Conservation (phyloP, 2,797 vertebrate species). For the Cryptoprocta ferox region DNA sequence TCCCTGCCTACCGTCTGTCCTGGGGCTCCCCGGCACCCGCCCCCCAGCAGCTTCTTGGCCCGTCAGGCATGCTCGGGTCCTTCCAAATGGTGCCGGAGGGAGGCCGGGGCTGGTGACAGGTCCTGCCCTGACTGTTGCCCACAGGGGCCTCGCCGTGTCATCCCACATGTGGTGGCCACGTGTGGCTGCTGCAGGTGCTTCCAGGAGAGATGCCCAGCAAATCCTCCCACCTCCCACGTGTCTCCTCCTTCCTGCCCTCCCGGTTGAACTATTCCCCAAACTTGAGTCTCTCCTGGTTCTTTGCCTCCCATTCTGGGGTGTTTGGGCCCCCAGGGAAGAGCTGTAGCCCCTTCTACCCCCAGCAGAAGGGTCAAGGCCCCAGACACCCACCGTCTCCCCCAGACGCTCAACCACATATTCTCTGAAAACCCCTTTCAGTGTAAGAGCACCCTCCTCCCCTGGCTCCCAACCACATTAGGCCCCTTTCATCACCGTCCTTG, state of each 20-base stretch:
- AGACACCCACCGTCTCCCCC: accelerated
- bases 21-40: accelerated
- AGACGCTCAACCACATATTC: accelerated
- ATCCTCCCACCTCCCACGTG: accelerated
- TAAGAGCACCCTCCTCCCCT: accelerated
- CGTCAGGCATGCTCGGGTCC: accelerated
- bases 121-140: neutral
- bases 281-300: neutral
- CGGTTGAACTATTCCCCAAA: neutral
- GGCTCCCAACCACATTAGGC: neutral
- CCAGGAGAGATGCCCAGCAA: accelerated
- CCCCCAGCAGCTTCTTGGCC: neutral
- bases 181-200: accelerated
- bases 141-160: accelerated
- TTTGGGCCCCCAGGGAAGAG: neutral
- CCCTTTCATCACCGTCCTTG: accelerated
- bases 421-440: too few relatives aligned
- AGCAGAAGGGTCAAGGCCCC: accelerated
- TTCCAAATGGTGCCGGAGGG: accelerated
- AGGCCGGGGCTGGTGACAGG: accelerated
- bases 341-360: accelerated
- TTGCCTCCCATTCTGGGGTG: accelerated
- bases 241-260: accelerated
- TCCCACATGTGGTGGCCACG: accelerated
- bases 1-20: accelerated